Base-by-base conservation (phyloP, 1,140 invertebrate species). In the Scaptomyza graminum region DNA sequence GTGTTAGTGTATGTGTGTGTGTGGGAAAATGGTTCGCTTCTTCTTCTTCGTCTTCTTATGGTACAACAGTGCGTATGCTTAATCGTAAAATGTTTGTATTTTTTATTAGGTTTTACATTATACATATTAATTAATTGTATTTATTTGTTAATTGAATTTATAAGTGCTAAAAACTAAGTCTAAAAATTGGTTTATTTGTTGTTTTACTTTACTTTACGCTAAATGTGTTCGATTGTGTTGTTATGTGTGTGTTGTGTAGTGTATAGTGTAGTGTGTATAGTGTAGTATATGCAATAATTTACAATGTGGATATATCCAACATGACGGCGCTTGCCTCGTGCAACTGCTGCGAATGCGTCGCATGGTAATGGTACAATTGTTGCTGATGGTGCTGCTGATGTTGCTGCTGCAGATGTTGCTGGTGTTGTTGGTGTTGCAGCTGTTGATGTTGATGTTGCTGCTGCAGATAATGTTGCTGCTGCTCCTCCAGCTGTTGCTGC, bases 241-340 rank as follows among this genome's bases (percentile, higher is more conserved):
- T n/a, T n/a, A n/a, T n/a, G n/a, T n/a, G n/a, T 34, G 2, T 52
- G 41, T 52, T 34, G 41, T 52, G 22, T 60, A 43, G 28, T 34
- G 31, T 67, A 28, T 70, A 25, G 25, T 52, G 41, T 52, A 12
- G 18, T 31, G 41, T n/a, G 25, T 52, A 28, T 52, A 12, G 18
- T 52, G 22, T 60, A 49, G 39, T 88, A 83, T 90, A 67, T 87
- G 76, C 68, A 89, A 82, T 91, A 90, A 91, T 91, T 91, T 91
- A 91, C 90, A 91, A 76, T 70, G 90, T 91, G 84, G 90, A 91
- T 74, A 91, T 91, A 90, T 91, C 90, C 88, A 91, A 75, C 57
- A 91, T 74, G 59, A 84, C 87, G 57, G 67, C 70, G 66, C 63
- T 44, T 43, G 72, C 73, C 62, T 81, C 67, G 25, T 56, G 77